Evolutionary conservation across 2,797 vertebrate species (phyloP).

Genomic region (Phrynocephalus vlangalii): DNA sequence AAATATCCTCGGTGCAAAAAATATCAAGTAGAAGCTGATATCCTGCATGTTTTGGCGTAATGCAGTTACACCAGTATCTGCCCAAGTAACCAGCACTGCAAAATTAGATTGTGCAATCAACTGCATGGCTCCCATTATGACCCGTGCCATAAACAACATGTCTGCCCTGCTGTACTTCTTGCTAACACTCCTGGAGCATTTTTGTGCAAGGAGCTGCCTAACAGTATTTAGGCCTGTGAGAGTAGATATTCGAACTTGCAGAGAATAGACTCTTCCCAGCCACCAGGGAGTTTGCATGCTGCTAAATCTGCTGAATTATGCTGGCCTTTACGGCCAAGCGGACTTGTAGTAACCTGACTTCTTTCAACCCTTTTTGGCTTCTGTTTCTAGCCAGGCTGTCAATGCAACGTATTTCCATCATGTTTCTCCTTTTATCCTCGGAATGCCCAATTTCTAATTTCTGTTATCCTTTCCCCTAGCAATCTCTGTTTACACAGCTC

Average conservation of each 20-base stretch:
- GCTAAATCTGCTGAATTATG: not conserved
- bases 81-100: too few relatives aligned
- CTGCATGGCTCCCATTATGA: too few relatives aligned
- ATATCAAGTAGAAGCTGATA: not conserved
- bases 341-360: not conserved
- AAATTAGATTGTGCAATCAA: too few relatives aligned
- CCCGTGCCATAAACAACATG: too few relatives aligned
- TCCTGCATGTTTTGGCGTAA: too few relatives aligned
- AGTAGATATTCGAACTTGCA: not conserved
- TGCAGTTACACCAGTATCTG: too few relatives aligned
- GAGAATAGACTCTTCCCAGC: not conserved
- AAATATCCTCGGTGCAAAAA: not conserved
- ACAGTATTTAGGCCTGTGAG: too few relatives aligned
- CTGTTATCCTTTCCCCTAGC: conserved; percentile 17
- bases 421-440: not conserved
- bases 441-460: conserved; percentile 44
- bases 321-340: not conserved
- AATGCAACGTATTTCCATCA: conserved; percentile 5
- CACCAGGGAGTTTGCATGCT: too few relatives aligned
- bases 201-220: too few relatives aligned
- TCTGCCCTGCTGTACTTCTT: too few relatives aligned
- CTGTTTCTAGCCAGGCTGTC: not conserved
- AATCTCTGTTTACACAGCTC: conserved; percentile 27
- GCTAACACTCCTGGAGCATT: too few relatives aligned
- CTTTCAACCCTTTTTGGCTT: not conserved